Base-by-base conservation (phyloP, 2,888 invertebrate species). In the Himalopsyche tibetana region DNA sequence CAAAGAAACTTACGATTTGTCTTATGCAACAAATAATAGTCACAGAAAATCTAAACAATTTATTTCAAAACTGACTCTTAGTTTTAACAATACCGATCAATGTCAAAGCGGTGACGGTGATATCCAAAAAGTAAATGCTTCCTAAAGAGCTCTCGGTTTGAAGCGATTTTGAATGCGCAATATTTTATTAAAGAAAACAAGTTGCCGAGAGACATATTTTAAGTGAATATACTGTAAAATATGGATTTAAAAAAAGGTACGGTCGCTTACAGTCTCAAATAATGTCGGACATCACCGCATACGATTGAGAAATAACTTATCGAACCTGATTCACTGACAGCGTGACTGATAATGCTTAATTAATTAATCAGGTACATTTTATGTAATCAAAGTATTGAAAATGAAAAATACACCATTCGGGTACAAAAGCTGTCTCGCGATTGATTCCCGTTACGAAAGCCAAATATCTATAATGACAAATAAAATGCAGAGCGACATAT, bases 1-100 rank as follows among this genome's bases (percentile, higher is more conserved):
- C 87, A 85, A 87, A 87, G 85, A 87, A 86, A 86, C 84, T 56
- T 55, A 82, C 84, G 84, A 86, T 84, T 84, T 84, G 86, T 86
- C 84, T 80, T 80, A 82, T 86, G 86, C 84, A 82, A 86, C 74
- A 82, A 40, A 86, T 84, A 12, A 80, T 82, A 84, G 42, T 81
- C 45, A 84, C 28, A 80, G 28, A 84, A 80, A 80, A 84, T 40
- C 79, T 82, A 74, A 38, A 74, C 36, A 74, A 15, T 74, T 74
- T 74, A 74, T 74, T 74, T 74, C 36, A 74, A 74, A 74, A 38
- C 74, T 74, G 74, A 74, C 69, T 5, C 28, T 28, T 28, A 56
- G 17, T 56, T 28, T 36, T 36, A 74, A 15, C 36, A 74, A 74
- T 74, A 36, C 38, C 19, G 63, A 63, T 63, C 63, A 11, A 6